phyloP scores from a whole-genome alignment of 2,888 invertebrate species.

The Entomobrya multifasciata region DNA sequence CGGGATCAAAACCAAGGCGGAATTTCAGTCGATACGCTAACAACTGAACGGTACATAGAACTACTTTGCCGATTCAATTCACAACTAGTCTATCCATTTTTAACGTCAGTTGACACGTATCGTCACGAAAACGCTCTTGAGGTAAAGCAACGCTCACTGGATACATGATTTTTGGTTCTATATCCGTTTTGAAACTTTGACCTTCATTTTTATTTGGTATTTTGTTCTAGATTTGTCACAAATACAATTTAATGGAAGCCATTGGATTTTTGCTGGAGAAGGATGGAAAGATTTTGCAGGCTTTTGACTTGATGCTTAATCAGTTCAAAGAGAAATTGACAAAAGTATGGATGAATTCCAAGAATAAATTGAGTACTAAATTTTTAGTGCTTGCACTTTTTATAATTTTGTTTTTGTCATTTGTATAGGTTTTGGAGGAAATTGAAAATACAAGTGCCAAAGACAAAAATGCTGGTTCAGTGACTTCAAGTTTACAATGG shows the following conservation, averaged over 20 bases:
- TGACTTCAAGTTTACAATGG: conserved; percentile 72
- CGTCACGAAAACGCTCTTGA: conserved; percentile 85
- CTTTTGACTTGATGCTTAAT: conserved; percentile 83
- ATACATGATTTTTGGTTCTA: not conserved
- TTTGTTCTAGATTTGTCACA: conserved; percentile 84
- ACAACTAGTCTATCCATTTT: conserved; percentile 83
- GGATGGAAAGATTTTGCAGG: conserved; percentile 87
- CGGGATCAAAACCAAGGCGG: conserved; percentile 80
- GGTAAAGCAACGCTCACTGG: conserved; percentile 80
- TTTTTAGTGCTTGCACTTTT: too few species aligned
- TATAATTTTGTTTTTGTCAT: not conserved
- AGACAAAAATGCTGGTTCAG: not conserved
- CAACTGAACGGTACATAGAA: conserved; percentile 85
- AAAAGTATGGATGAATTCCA: conserved; percentile 70
- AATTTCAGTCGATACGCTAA: conserved; percentile 81
- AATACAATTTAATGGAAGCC: conserved; percentile 85
- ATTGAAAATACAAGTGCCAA: conserved; percentile 54
- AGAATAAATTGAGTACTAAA: too few species aligned
- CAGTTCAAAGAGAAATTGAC: conserved; percentile 79
- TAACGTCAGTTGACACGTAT: conserved; percentile 84
- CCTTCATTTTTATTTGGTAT: not conserved
- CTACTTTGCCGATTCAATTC: conserved; percentile 85
- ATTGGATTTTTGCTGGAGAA: conserved; percentile 89
- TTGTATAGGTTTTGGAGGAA: conserved; percentile 67
- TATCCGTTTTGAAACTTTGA: not conserved